phyloP scores from a whole-genome alignment of 1,140 invertebrate species.

The Mercenaria mercenaria region DNA sequence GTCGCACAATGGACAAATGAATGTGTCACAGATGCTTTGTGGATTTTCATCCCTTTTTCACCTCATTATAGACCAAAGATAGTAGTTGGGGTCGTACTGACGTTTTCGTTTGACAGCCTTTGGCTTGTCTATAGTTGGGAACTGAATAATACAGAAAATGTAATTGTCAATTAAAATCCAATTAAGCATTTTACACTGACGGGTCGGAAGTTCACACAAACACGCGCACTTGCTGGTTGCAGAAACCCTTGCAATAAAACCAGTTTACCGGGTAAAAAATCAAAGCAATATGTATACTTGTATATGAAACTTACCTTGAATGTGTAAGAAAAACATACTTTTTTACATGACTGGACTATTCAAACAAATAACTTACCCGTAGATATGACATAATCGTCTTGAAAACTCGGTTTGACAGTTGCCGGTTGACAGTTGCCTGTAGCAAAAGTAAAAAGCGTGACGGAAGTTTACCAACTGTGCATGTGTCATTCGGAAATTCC shows the following conservation, averaged over 20 bases:
- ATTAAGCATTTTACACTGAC: background rate
- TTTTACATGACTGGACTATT: background rate
- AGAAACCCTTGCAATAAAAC: background rate
- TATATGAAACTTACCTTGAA: too few species aligned
- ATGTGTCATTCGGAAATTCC: background rate
- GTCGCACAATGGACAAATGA: too few species aligned
- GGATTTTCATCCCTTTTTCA: background rate
- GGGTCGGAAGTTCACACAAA: background rate
- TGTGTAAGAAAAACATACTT: background rate
- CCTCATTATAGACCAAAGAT: background rate
- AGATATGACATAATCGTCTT: background rate
- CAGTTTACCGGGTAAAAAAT: background rate
- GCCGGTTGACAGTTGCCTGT: background rate
- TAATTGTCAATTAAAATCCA: background rate
- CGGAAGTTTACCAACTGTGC: background rate
- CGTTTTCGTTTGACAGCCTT: background rate
- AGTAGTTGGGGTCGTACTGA: background rate
- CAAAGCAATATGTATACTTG: background rate
- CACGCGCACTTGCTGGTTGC: background rate
- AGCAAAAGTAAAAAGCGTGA: background rate
- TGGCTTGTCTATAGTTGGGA: background rate
- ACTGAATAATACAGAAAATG: background rate
- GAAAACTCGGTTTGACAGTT: too few species aligned
- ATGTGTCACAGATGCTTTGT: conserved; percentile 34
- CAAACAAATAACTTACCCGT: background rate